Evolutionary conservation across 2,797 vertebrate species (phyloP).

Genomic region (Anguilla obscura): DNA sequence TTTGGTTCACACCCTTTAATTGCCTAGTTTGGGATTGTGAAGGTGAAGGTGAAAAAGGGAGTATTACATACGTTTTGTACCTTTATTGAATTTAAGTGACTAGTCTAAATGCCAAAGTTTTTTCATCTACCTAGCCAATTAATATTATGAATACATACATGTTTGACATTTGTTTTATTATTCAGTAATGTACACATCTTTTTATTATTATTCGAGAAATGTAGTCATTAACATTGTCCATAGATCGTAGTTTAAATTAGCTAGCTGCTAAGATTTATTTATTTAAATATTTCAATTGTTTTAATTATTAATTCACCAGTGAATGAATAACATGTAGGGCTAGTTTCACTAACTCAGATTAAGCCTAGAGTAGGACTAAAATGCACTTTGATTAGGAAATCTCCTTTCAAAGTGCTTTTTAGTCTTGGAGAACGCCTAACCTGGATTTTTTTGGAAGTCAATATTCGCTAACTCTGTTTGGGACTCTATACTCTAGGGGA

Average conservation of each 20-base stretch:
- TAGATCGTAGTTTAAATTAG: not conserved
- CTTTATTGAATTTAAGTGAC: not conserved
- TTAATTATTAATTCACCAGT: no score
- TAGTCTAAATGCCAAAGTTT: not conserved
- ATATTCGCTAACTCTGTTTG: not conserved
- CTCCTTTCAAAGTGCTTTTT: not conserved
- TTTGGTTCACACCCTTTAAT: not conserved
- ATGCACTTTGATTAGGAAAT: no score
- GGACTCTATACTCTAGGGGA: not conserved
- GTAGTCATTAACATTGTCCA: not conserved
- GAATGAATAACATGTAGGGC: no score
- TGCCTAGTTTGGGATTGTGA: not conserved
- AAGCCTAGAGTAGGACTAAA: no score
- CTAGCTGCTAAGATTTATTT: not conserved
- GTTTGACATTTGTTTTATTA: not conserved
- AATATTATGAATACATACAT: not conserved
- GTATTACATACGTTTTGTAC: not conserved
- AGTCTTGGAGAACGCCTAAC: not conserved
- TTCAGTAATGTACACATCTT: not conserved
- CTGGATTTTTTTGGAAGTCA: not conserved
- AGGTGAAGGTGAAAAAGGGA: not conserved
- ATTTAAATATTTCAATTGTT: no score
- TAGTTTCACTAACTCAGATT: no score
- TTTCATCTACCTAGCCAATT: no score
- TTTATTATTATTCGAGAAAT: not conserved